These are phyloP conservation scores for Nematostella vectensis DNA, from an alignment of 92 coral and sea anemone species.

Conservation along the genomic window DNA sequence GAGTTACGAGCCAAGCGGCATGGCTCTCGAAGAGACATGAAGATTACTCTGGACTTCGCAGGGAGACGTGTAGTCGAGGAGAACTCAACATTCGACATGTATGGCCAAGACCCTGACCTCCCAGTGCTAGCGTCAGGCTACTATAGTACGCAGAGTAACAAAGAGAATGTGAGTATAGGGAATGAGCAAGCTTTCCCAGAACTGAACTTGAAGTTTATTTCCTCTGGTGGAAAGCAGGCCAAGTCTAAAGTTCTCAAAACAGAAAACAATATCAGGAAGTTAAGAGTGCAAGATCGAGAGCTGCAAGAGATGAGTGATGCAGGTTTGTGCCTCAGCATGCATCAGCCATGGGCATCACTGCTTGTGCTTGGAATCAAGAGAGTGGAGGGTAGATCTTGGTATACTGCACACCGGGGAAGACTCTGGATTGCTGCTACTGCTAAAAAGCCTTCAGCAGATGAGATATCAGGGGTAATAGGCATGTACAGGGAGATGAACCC, in stretches of 20 bases:
- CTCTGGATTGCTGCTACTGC: conserved; percentile 97
- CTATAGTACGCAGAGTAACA: conserved; percentile 10
- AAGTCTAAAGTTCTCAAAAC: not conserved
- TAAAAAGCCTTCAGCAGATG: conserved; percentile 56
- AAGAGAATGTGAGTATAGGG: conserved; percentile 15
- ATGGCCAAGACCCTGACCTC: conserved; percentile 24
- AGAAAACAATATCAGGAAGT: conserved; percentile 15
- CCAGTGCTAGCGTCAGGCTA: conserved; percentile 24
- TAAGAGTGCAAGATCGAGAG: conserved; percentile 90
- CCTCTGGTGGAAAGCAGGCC: conserved; percentile 17
- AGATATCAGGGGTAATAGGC: conserved; percentile 47
- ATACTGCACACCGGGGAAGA: conserved; percentile 89
- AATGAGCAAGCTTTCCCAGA: conserved; percentile 31
- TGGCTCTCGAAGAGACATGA: conserved; percentile 74
- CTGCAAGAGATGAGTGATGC: conserved; percentile 90
- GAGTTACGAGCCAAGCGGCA: conserved; percentile 61
- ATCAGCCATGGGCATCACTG: conserved; percentile 99
- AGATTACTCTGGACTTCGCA: conserved; percentile 91
- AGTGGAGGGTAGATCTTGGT: conserved; percentile 95
- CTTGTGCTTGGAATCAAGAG: conserved; percentile 82
- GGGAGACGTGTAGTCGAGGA: conserved; percentile 83
- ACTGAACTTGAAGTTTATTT: conserved; percentile 33
- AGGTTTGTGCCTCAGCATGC: conserved; percentile 94
- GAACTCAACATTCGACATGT: conserved; percentile 28
- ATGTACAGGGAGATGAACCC: conserved; percentile 54